phyloP scores from a whole-genome alignment of 1,140 invertebrate genomes.

The Globodera rostochiensis region DNA sequence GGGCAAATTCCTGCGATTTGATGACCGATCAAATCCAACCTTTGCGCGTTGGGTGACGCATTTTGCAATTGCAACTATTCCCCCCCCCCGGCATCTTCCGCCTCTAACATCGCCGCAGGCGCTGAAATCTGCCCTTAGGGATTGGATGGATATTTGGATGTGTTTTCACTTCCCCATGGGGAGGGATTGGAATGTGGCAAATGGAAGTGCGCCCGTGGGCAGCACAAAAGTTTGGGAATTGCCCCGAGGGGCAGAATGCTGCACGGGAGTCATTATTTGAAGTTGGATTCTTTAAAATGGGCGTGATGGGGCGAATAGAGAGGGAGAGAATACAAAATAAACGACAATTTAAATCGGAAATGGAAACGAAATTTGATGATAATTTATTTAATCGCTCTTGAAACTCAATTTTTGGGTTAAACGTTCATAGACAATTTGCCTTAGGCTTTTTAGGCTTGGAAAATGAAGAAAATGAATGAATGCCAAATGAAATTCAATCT shows the following conservation, averaged over 20 bases:
- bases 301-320: neutral
- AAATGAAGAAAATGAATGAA: too few relatives aligned
- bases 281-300: neutral
- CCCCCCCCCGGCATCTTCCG: neutral
- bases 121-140: neutral
- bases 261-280: neutral
- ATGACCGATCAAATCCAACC: neutral
- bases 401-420: too few relatives aligned
- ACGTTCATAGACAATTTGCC: too few relatives aligned
- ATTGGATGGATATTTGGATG: neutral
- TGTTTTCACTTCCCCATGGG: neutral
- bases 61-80: neutral
- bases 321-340: neutral
- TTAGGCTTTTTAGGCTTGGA: too few relatives aligned
- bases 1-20: neutral
- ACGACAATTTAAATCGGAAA: too few relatives aligned
- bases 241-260: neutral
- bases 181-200: neutral
- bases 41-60: neutral
- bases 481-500: too few relatives aligned
- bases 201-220: neutral
- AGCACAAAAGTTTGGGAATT: neutral
- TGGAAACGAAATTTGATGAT: too few relatives aligned
- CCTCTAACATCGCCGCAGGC: neutral
- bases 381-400: too few relatives aligned